Conservation (phyloP, 1,140 invertebrate genomes). For the Meloidogyne hapla region DNA sequence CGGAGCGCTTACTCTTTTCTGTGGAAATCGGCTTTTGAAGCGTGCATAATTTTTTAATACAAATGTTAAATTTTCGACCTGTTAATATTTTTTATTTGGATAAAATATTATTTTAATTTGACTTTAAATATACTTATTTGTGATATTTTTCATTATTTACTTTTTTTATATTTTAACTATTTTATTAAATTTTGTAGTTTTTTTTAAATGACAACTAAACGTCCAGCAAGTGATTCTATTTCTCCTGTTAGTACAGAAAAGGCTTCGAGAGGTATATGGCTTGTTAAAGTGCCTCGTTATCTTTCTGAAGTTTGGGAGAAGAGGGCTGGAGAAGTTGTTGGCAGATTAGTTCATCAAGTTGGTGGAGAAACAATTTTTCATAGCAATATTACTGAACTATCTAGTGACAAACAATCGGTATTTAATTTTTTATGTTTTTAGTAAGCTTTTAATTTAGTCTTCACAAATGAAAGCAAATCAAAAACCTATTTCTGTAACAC, state of each 20-base stretch:
- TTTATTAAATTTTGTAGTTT: too few relatives aligned
- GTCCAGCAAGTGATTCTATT: not conserved
- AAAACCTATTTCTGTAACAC: not conserved
- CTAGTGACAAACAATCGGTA: not conserved
- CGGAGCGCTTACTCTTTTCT: conserved; percentile 81
- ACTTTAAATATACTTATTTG: too few relatives aligned
- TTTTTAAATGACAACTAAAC: not conserved
- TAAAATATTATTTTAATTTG: too few relatives aligned
- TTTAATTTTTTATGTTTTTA: not conserved
- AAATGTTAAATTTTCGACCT: not conserved
- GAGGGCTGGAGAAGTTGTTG: conserved; percentile 52
- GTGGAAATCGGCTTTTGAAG: conserved; percentile 79
- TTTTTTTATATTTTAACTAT: too few relatives aligned
- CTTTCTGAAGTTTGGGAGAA: conserved; percentile 56
- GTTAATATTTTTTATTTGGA: not conserved
- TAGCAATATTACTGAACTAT: conserved; percentile 17
- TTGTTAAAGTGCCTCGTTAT: conserved; percentile 58
- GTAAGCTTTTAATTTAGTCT: not conserved
- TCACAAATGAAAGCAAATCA: not conserved
- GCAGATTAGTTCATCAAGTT: conserved; percentile 35
- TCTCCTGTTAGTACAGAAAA: conserved; percentile 48
- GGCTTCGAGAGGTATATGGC: conserved; percentile 51
- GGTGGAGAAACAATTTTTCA: conserved; percentile 32
- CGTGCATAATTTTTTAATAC: not conserved
- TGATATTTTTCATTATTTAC: too few relatives aligned